A percentile compares a stretch with the other conserved stretches of the same genome.
phyloP scores from a whole-genome alignment of 2,888 invertebrate genomes.

The Tenthredo scrophulariae region DNA sequence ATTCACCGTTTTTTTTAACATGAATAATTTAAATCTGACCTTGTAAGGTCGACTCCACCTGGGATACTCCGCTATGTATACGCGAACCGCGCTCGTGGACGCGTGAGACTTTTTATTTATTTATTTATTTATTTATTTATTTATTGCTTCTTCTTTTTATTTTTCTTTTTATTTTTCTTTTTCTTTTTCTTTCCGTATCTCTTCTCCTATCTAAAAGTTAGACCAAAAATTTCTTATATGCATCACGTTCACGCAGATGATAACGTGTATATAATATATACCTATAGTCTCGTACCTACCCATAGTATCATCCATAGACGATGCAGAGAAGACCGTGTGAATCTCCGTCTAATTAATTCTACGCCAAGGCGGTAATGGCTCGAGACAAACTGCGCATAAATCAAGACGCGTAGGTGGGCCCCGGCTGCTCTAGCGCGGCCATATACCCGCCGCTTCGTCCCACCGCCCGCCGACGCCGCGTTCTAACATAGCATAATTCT shows the following conservation, averaged over 20 bases:
- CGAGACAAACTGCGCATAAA: slow-evolving; percentile 56
- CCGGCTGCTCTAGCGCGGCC: slow-evolving; percentile 10
- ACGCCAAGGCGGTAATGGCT: slow-evolving; percentile 62
- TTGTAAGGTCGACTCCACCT: slow-evolving; percentile 43
- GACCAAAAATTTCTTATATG: background rate
- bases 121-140: background rate
- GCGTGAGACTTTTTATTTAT: background rate
- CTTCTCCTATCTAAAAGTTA: background rate
- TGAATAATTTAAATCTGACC: slow-evolving; percentile 51
- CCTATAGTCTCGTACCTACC: too few relatives aligned
- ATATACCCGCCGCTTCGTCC: background rate
- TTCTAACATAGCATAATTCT: slow-evolving; percentile 40
- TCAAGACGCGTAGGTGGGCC: slow-evolving; percentile 68
- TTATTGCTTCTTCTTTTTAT: background rate
- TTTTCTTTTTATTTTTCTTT: background rate
- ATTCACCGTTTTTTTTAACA: slow-evolving; percentile 46
- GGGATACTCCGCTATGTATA: slow-evolving; percentile 33
- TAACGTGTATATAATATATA: too few relatives aligned
- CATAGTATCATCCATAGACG: background rate
- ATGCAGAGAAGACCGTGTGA: slow-evolving; percentile 61
- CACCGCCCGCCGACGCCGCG: background rate
- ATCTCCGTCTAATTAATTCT: slow-evolving; percentile 65
- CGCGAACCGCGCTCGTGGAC: background rate
- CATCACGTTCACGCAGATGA: too few relatives aligned
- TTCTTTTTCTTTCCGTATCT: background rate